Evolutionary conservation across 2,113 vertebrate species (phyloP), one percentile per base, ranked within the genome.

Genomic region (Leuciscus idus): DNA sequence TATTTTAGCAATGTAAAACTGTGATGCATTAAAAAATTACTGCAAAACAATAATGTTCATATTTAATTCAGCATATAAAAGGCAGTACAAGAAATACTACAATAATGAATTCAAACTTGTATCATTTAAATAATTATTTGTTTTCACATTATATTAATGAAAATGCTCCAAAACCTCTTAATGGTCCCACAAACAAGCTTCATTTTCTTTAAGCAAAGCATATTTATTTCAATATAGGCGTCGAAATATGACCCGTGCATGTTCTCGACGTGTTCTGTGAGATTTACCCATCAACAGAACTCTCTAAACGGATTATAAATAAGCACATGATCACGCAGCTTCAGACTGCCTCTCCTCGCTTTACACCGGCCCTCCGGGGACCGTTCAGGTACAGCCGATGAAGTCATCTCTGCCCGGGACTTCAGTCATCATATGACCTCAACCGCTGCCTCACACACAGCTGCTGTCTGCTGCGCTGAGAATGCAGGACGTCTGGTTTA

Each of bases 381-480:
- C 75, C 83, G 80, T 62, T 87, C 83, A 88, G 85, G 85, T 87
- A 88, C 86, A 77, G 62, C 62, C 36, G 55, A 59, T 84, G 90
- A 86, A 83, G 83, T 89, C 87, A 89, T 88, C 81, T 30, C 83
- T 85, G 76, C 87, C 85, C 79, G 57, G 87, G 88, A 77, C 76
- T 86, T 75, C 74, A 86, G 84, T 88, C 74, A 74, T 85, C 83
- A 80, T 85, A 74, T 87, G 89, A 86, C 84, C 78, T 66, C 70
- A 72, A 23, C 55, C 72, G 2, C 79, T 83, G 85, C 21, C 87
- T 89, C 72, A 81, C 87, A 81, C 87, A 84, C 87, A 66, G 88
- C 70, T 81, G 85, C 72, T 76, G 85, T 79, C 82, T 72, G 75
- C 75, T 77, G 75, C 28, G 28, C 75, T 19, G 46, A 77, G 75